Evolutionary conservation across 2,113 vertebrate species (phyloP).

Genomic region (Rattus rattus): DNA sequence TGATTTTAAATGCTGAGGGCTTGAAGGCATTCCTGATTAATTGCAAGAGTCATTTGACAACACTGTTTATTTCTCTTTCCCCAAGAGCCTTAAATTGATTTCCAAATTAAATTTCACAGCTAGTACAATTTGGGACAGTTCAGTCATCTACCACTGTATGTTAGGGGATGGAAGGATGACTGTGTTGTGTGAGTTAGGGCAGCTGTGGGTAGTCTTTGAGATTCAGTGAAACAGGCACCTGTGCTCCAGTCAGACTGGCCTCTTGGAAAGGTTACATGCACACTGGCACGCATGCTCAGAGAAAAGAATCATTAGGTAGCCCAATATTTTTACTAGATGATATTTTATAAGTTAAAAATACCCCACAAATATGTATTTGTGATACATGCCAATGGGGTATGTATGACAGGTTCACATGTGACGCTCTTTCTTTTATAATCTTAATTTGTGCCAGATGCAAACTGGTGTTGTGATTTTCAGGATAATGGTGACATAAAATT

Average conservation of each 20-base stretch:
- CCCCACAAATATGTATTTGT: not conserved
- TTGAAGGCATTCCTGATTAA: slow-evolving; percentile 39
- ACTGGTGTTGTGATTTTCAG: slow-evolving; percentile 15
- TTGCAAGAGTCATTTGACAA: not conserved
- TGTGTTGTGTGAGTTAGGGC: not conserved
- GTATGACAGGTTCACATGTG: not conserved
- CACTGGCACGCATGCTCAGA: not conserved
- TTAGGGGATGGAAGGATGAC: not conserved
- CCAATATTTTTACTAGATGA: slow-evolving; percentile 59
- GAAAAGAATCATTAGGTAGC: slow-evolving; percentile 27
- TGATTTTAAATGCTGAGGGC: slow-evolving; percentile 41
- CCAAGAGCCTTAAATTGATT: slow-evolving; percentile 26
- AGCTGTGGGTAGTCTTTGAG: not conserved
- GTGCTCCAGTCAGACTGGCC: not conserved
- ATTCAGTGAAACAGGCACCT: not conserved
- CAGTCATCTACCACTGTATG: not conserved
- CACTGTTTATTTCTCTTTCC: slow-evolving; percentile 39
- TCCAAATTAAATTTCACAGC: slow-evolving; percentile 46
- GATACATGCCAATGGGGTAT: not conserved
- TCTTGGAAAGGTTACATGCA: not conserved
- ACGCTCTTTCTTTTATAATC: slow-evolving; percentile 10
- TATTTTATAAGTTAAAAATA: slow-evolving; percentile 35
- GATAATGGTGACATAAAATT: slow-evolving; percentile 52
- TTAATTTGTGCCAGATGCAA: slow-evolving; percentile 50
- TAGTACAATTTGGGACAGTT: slow-evolving; percentile 14